Evolutionary conservation across 2,888 invertebrate species (phyloP).

Genomic region (Cosmopolites sordidus): DNA sequence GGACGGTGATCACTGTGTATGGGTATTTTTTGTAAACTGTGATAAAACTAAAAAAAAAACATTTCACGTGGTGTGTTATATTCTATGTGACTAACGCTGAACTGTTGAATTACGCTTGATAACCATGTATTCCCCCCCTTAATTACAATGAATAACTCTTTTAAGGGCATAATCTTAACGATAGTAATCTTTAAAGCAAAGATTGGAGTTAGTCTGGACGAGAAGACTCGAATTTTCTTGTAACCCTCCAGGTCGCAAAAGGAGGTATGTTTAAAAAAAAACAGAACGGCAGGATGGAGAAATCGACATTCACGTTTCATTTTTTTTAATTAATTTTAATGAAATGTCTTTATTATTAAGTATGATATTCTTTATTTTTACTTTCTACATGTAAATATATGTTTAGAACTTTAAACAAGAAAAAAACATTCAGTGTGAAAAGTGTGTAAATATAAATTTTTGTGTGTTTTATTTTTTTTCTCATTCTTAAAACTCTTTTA

Average conservation of each 20-base stretch:
- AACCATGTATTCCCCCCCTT: constrained; percentile 31
- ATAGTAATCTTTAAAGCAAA: constrained; percentile 3
- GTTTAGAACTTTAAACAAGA: constrained; percentile 33
- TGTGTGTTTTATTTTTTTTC: constrained; percentile 34
- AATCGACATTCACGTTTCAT: background rate
- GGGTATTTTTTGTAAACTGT: constrained; percentile 46
- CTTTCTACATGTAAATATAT: constrained; percentile 35
- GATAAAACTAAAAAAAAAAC: constrained; percentile 33
- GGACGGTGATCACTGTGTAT: constrained; percentile 27
- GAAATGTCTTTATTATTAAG: constrained; percentile 9
- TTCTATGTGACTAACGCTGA: constrained; percentile 3
- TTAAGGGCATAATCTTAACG: constrained; percentile 16
- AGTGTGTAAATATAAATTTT: constrained; percentile 45
- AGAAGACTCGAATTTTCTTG: constrained; percentile 18
- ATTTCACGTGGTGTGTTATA: background rate
- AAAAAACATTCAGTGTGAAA: constrained; percentile 35
- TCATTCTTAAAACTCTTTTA: constrained; percentile 12
- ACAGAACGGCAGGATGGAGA: background rate
- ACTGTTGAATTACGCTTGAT: constrained; percentile 41
- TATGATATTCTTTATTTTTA: constrained; percentile 31
- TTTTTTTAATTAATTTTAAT: constrained; percentile 16
- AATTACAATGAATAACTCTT: constrained; percentile 13
- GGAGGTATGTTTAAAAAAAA: background rate
- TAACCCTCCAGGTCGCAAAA: background rate
- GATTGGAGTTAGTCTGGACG: constrained; percentile 2